Evolutionary conservation across 1,140 invertebrate species (phyloP).

Genomic region (Cotesia glomerata): DNA sequence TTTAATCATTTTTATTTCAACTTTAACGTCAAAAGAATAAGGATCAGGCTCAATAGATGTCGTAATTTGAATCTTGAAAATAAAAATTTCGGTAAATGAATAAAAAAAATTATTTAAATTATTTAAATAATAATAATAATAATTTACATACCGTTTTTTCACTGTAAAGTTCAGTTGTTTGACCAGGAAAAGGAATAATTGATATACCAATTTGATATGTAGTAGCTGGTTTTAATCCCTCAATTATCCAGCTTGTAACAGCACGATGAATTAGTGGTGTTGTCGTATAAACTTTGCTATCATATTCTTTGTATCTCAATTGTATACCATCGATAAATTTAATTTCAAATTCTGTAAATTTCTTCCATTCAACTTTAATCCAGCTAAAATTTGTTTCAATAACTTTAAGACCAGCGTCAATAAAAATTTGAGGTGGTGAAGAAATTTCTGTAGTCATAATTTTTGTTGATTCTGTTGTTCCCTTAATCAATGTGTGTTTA

Average conservation of each 20-base stretch:
- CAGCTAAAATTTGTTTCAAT: constrained; percentile 79
- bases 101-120: constrained; percentile 44
- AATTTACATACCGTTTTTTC: constrained; percentile 72
- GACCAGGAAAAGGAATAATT: constrained; percentile 77
- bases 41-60: constrained; percentile 67
- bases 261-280: constrained; percentile 79
- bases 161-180: constrained; percentile 75
- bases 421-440: constrained; percentile 70
- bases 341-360: constrained; percentile 79
- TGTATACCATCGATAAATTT: constrained; percentile 78
- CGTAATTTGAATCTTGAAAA: constrained; percentile 49
- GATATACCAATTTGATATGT: constrained; percentile 79
- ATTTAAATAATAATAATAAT: constrained; percentile 38
- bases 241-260: constrained; percentile 74
- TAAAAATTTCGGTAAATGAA: constrained; percentile 24
- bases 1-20: constrained; percentile 77
- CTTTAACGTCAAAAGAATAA: constrained; percentile 80
- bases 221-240: constrained; percentile 74
- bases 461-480: too few species aligned
- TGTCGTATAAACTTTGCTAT: constrained; percentile 74
- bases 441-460: constrained; percentile 41
- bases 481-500: constrained; percentile 43
- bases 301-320: constrained; percentile 73
- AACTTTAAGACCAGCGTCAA: constrained; percentile 76
- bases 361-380: constrained; percentile 80